These are phyloP conservation scores for Lagocephalus sceleratus DNA, from an alignment of 2,797 vertebrate genomes.

Conservation along the genomic window DNA sequence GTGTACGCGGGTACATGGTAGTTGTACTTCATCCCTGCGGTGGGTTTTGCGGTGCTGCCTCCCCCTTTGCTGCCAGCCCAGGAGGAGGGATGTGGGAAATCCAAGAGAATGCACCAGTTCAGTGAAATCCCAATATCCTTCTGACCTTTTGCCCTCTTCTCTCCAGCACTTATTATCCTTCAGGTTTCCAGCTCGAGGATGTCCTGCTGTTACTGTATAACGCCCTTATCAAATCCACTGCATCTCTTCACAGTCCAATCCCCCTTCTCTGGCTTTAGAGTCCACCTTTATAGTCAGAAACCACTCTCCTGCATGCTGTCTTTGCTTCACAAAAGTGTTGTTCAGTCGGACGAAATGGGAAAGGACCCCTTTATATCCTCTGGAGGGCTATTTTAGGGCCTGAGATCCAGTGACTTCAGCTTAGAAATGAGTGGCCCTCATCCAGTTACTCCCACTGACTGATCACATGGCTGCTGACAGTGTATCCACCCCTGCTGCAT, in stretches of 20 bases:
- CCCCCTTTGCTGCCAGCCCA: conserved; percentile 43
- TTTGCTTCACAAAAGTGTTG: conserved; percentile 22
- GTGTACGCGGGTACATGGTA: conserved; percentile 73
- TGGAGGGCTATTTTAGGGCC: conserved; percentile 87
- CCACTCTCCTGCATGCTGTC: neutral
- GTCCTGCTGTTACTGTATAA: conserved; percentile 11
- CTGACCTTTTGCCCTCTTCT: conserved; percentile 32
- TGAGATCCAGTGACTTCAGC: conserved; percentile 76
- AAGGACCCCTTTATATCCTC: conserved; percentile 72
- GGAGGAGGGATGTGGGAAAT: conserved; percentile 52
- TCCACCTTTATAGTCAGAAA: conserved; percentile 5
- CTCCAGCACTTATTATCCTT: conserved; percentile 40
- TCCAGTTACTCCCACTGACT: conserved; percentile 42
- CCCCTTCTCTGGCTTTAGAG: conserved; percentile 6
- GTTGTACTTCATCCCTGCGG: conserved; percentile 83
- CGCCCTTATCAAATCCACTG: conserved; percentile 25
- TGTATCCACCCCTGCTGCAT: conserved; percentile 25
- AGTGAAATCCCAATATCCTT: conserved; percentile 49
- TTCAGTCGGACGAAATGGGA: conserved; percentile 36
- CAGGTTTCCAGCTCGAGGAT: conserved; percentile 17
- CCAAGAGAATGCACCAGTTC: conserved; percentile 39
- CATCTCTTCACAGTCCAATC: conserved; percentile 11
- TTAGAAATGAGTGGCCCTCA: conserved; percentile 57
- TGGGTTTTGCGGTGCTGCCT: conserved; percentile 28
- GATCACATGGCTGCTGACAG: conserved; percentile 58